Percentiles rank a stretch among this genome's conserved stretches.
phyloP scores from a whole-genome alignment of 2,888 invertebrate genomes.

The Pachymerium ferrugineum region DNA sequence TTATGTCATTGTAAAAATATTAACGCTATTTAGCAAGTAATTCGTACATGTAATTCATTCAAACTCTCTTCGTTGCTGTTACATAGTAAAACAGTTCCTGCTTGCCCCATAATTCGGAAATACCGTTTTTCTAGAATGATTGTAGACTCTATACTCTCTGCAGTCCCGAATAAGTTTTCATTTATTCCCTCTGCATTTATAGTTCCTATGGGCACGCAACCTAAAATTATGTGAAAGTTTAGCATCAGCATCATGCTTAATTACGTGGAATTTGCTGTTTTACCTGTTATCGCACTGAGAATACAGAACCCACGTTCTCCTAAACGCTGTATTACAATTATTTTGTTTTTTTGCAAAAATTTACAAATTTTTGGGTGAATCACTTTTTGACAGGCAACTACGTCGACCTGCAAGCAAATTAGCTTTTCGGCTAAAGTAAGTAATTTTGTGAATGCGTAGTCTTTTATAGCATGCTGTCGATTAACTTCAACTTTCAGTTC shows the following conservation, averaged over 20 bases:
- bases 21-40: neutral
- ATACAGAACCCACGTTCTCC: neutral
- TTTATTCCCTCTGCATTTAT: neutral
- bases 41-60: neutral
- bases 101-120: neutral
- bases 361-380: neutral
- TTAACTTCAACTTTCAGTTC: neutral
- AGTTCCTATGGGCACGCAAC: neutral
- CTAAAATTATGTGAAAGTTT: neutral
- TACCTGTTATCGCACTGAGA: neutral
- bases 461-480: neutral
- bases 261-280: neutral
- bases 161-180: neutral
- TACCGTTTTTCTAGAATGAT: neutral
- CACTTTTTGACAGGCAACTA: neutral
- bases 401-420: neutral
- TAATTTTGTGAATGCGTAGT: neutral
- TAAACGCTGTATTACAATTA: neutral
- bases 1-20: neutral
- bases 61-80: neutral
- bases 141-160: neutral
- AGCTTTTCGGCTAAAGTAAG: neutral
- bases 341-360: neutral
- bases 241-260: neutral
- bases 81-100: neutral